phyloP scores from a whole-genome alignment of 2,797 vertebrate species.

The Vultur gryphus region DNA sequence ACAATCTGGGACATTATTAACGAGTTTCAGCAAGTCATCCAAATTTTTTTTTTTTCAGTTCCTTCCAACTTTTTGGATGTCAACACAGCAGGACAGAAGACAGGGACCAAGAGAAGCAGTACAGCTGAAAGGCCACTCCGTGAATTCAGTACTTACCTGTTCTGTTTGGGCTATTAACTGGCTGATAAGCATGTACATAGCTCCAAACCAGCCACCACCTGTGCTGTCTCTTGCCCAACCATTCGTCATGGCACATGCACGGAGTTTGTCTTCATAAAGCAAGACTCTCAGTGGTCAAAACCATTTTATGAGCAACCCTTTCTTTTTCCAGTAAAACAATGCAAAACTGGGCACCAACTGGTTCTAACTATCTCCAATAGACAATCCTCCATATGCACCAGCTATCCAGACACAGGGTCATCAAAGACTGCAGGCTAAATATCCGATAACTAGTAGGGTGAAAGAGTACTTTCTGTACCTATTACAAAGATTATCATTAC shows the following conservation, averaged over 20 bases:
- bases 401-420: neutral
- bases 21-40: neutral
- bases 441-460: neutral
- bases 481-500: neutral
- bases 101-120: neutral
- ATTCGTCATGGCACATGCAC: neutral
- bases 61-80: neutral
- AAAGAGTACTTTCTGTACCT: neutral
- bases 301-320: neutral
- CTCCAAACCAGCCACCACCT: neutral
- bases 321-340: neutral
- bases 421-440: neutral
- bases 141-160: neutral
- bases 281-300: neutral
- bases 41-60: neutral
- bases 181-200: accelerated
- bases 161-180: neutral
- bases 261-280: neutral
- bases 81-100: neutral
- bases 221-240: neutral
- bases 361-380: neutral
- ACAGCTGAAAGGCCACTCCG: neutral
- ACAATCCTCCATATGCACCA: neutral
- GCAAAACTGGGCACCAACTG: neutral
- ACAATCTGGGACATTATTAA: neutral